Base-by-base conservation (phyloP, 2,888 invertebrate species). In the Drosophila mulleri region DNA sequence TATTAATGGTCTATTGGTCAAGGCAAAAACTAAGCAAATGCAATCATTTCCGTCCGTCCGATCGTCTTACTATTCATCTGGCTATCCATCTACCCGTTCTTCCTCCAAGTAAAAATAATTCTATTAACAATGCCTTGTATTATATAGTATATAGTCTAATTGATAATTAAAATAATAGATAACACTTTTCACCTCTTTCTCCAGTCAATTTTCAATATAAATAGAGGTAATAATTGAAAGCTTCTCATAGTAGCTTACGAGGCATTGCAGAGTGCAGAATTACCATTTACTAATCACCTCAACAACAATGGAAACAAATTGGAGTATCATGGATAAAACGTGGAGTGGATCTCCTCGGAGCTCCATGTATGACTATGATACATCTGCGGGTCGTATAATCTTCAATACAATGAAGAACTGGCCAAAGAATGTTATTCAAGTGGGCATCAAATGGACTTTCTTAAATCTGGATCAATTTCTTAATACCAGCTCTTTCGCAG, bases 401-500 rank as follows among this genome's bases (percentile, higher is more conserved):
- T 52, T 52, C 37, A 37, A 37, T 2, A 52, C 14, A 1, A 37
- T 52, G 52, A 37, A 20, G 5, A 52, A 52, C 9, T 52, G 52
- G 52, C 52, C 52, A 2, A 37, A 14, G 0, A 32, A 52, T 2
- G 35, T 52, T 8, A 20, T 37, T 0, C 52, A 52, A 20, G 52
- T 52, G 9, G 7, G 35, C 52, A 18, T 6, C 0, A 2, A 12
- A 7, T n/a, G 8, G 29, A 29, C 8, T 14, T 5, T 9, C 12
- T 0, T 1, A 14, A 26, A 35, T 14, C 35, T 2, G 16, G 26
- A 23, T 16, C 23, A n/a, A 2, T 9, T 52, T 26, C 37, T 11
- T 16, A 18, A 11, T 3, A 52, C 1, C 1, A 37, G 6, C 8
- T 16, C 23, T 11, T 20, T 16, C 2, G 1, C 20, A 90, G 90